These are phyloP conservation scores for Sparidentex hasta DNA, from an alignment of 2,797 vertebrate species.

Conservation along the genomic window DNA sequence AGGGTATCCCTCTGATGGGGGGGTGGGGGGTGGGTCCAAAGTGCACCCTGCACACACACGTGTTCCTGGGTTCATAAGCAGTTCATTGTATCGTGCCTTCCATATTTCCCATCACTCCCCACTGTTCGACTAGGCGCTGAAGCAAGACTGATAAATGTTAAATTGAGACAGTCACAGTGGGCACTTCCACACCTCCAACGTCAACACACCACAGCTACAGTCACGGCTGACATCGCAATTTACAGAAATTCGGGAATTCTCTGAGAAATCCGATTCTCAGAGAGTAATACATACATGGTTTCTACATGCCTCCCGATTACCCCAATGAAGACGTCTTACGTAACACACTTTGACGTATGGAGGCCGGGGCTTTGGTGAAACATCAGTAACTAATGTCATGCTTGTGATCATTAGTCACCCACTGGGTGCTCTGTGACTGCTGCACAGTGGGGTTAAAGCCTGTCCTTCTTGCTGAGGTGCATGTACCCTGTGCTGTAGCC, in stretches of 20 bases:
- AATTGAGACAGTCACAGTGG: neutral
- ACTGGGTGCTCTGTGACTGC: conserved; percentile 1
- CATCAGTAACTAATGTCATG: conserved; percentile 40
- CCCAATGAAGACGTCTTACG: conserved; percentile 20
- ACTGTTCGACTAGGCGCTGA: neutral
- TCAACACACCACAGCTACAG: neutral
- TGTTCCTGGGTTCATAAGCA: conserved; percentile 15
- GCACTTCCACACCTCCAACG: neutral
- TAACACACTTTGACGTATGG: conserved; percentile 18
- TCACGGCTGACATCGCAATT: neutral
- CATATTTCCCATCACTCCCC: neutral
- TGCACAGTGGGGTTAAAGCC: neutral
- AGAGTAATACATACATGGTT: neutral
- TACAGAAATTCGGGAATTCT: too few species aligned
- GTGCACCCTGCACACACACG: neutral
- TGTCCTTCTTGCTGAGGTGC: neutral
- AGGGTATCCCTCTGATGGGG: conserved; percentile 6
- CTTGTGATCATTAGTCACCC: conserved; percentile 13
- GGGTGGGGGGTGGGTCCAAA: too few species aligned
- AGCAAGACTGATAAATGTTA: neutral
- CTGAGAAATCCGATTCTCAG: neutral
- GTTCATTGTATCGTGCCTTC: neutral
- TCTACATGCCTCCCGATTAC: conserved; percentile 1
- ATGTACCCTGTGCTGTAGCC: neutral
- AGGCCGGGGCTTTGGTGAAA: conserved; percentile 10